These are phyloP conservation scores for Eulemur rufifrons DNA, from an alignment of 2,113 vertebrate genomes.

Conservation along the genomic window DNA sequence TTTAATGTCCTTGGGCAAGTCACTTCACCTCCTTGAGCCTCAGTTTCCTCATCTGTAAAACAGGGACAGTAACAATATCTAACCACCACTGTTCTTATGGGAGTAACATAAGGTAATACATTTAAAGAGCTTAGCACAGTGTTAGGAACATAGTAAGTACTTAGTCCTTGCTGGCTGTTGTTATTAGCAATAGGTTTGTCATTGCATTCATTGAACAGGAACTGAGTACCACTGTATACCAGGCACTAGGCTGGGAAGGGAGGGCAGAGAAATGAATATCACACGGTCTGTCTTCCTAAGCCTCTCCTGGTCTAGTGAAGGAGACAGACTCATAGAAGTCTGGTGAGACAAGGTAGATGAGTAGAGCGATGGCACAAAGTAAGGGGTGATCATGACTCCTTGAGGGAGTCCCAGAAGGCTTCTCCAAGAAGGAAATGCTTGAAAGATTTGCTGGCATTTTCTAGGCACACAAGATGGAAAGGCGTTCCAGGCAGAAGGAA, in stretches of 20 bases:
- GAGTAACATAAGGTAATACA: background rate
- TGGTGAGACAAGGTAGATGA: background rate
- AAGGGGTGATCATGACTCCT: background rate
- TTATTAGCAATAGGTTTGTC: background rate
- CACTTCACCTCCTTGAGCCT: background rate
- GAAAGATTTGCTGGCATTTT: background rate
- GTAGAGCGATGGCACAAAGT: background rate
- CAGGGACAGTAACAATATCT: background rate
- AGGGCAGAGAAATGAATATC: background rate
- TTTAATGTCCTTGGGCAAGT: background rate
- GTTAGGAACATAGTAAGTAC: background rate
- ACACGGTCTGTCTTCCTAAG: background rate
- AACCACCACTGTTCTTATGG: background rate
- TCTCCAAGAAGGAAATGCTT: background rate
- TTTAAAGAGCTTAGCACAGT: background rate
- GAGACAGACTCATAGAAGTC: background rate
- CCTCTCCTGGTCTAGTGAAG: background rate
- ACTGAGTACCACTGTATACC: background rate
- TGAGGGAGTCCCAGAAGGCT: background rate
- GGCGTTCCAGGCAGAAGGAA: background rate
- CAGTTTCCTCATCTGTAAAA: background rate
- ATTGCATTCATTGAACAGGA: background rate
- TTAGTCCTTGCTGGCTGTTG: background rate
- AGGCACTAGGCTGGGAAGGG: background rate
- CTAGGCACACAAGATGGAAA: background rate